Base-by-base conservation (phyloP, 2,797 vertebrate genomes). In the Anguilla anguilla region DNA sequence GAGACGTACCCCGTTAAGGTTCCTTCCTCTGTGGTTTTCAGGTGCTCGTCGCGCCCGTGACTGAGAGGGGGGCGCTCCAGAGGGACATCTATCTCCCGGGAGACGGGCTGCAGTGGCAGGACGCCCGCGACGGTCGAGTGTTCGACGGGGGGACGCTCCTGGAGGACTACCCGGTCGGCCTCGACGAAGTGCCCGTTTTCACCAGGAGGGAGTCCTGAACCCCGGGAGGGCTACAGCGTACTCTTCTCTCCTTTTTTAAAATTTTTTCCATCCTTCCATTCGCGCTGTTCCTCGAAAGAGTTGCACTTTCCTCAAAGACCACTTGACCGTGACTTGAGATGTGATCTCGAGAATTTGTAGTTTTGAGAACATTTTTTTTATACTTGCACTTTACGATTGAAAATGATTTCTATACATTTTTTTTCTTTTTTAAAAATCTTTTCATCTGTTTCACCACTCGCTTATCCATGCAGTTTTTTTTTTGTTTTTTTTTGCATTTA, bases 21-120 rank as follows among this genome's bases (percentile, higher is more conserved):
- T 19, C 19, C 35, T 72, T 72, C 15, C 2, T 39, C 11, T 77
- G 43, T 55, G 89, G 85, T 92, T 91, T 92, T 81, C 93, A 98
- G 98, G 95, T 98, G 51, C 94, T 98, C 92, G 95, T 98, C 85
- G 97, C 97, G 17, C 98, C 97, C 0, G 93, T 98, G 91, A 96
- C 97, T 89, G 97, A 97, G 89, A 96, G 94, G 87, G 97, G 97
- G 22, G 95, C 94, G 0, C 92, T 59, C 0, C 93, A 94, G 89
- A 94, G 97, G 93, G 96, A 98, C 87, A 95, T 98, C 90, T 98
- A 97, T 91, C 94, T 98, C 90, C 98, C 98, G 0, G 96, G 96
- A 22, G 95, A 94, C 28, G 96, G 95, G 74, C 95, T 94, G 82
- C 95, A 95, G 22, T 98, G 98, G 98, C 94, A 96, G 95, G 97